These are phyloP conservation scores for Luscinia megarhynchos DNA, from an alignment of 2,797 vertebrate species.

Conservation along the genomic window DNA sequence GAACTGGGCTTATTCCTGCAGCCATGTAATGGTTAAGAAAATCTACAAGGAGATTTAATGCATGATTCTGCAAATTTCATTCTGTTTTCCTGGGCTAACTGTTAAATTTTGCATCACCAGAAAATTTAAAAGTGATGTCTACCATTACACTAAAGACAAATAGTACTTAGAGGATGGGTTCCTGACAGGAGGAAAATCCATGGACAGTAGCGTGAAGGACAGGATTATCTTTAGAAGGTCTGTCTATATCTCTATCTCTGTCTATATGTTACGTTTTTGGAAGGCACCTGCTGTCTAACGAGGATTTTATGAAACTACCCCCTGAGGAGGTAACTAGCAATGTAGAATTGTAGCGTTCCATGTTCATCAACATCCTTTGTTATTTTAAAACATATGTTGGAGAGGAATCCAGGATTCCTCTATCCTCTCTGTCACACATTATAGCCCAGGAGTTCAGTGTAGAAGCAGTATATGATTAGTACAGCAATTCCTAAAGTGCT, in stretches of 20 bases:
- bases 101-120: not conserved
- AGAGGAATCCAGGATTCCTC: not conserved
- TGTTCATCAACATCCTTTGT: not conserved
- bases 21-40: not conserved
- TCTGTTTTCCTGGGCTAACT: not conserved
- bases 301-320: not conserved
- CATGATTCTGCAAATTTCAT: not conserved
- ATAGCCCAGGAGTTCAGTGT: not conserved
- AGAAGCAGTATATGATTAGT: not conserved
- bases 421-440: rapidly evolving
- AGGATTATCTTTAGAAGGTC: not conserved
- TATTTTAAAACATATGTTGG: not conserved
- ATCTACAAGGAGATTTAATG: not conserved
- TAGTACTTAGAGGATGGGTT: not conserved
- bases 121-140: not conserved
- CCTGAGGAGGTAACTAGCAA: not conserved
- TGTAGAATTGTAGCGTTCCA: not conserved
- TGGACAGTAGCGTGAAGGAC: not conserved
- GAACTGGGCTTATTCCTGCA: not conserved
- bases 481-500: not conserved
- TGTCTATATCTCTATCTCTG: not conserved
- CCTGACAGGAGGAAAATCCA: not conserved
- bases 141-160: not conserved
- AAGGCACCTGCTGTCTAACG: not conserved
- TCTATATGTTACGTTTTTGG: not conserved